These are phyloP conservation scores for Aleiodes testaceus DNA, from an alignment of 2,888 invertebrate genomes.

Conservation along the genomic window DNA sequence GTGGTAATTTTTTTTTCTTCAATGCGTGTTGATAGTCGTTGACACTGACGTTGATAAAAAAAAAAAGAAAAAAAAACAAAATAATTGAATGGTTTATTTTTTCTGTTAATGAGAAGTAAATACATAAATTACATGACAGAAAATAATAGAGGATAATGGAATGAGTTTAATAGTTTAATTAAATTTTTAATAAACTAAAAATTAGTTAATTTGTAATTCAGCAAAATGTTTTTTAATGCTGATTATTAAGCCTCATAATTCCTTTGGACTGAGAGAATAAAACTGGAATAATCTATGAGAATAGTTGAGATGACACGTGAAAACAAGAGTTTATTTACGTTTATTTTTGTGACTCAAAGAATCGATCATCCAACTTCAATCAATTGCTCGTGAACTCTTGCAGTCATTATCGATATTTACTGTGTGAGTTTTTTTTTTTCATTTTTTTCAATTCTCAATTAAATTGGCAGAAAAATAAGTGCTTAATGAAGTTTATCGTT, in stretches of 20 bases:
- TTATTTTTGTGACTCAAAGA: conserved; percentile 7
- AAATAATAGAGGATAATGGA: too few species aligned
- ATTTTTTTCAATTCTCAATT: not conserved
- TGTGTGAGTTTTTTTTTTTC: conserved; percentile 3
- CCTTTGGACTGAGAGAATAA: not conserved
- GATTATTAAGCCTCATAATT: not conserved
- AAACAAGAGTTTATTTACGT: conserved; percentile 7
- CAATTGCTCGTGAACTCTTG: conserved; percentile 16
- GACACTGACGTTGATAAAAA: conserved; percentile 26
- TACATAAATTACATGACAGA: not conserved
- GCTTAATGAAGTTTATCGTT: too few species aligned
- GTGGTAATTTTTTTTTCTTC: conserved; percentile 18
- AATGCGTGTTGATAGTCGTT: conserved; percentile 26
- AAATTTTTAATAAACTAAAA: too few species aligned
- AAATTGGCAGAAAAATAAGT: not conserved
- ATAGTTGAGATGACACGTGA: conserved; percentile 33
- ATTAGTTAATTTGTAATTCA: too few species aligned
- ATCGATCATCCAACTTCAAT: conserved; percentile 6
- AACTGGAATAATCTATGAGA: not conserved
- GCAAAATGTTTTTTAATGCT: too few species aligned
- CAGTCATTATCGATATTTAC: conserved; percentile 31
- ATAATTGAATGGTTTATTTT: not conserved
- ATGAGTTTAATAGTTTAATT: too few species aligned
- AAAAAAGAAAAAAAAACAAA: not conserved
- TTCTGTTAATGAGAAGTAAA: not conserved